Evolutionary conservation across 35 echinoderm and acorn worm genomes (phyloP), one percentile per base, ranked within the genome.

Genomic region (Apostichopus parvimensis): DNA sequence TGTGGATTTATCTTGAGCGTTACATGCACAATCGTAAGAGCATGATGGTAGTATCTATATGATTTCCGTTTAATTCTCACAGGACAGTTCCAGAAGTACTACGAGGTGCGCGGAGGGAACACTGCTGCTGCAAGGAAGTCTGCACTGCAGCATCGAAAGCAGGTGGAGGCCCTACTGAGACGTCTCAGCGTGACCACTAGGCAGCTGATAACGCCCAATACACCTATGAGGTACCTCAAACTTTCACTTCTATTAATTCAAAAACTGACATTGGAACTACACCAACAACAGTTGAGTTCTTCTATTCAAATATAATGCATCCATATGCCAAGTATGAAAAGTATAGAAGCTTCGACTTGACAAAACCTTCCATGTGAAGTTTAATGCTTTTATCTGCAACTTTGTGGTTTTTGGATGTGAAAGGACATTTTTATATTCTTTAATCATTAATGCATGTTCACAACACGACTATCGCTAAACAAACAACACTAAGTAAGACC

Each of bases 1-100:
- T 72, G n/a, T 20, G n/a, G n/a, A 72, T 12, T 72, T 72, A 72
- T 20, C n/a, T 14, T 14, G n/a, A 72, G 5, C n/a, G 12, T 72
- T 72, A 72, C 68, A 3, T 12, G 68, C 68, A 72, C 68, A 72
- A 14, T 72, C n/a, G 12, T 20, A 14, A 72, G 12, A 72, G 34
- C 34, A 45, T 45, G 3, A 45, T 45, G 34, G 34, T 45, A 45
- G 34, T 45, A 45, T 45, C 1, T 45, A 45, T 45, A 45, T 45
- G 34, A 45, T 45, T 45, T 45, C 34, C 34, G 8, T 68, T 68
- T 68, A 11, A 68, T 68, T 68, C 64, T 45, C n/a, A 79, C 77
- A 79, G 77, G 77, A 10, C 77, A 79, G 77, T 79, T 79, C 21
- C 77, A 79, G 11, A 22, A 79, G 77, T 79, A 79, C 77, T 79